Conservation (phyloP, 1,140 invertebrate species). For the Lepeophtheirus salmonis region DNA sequence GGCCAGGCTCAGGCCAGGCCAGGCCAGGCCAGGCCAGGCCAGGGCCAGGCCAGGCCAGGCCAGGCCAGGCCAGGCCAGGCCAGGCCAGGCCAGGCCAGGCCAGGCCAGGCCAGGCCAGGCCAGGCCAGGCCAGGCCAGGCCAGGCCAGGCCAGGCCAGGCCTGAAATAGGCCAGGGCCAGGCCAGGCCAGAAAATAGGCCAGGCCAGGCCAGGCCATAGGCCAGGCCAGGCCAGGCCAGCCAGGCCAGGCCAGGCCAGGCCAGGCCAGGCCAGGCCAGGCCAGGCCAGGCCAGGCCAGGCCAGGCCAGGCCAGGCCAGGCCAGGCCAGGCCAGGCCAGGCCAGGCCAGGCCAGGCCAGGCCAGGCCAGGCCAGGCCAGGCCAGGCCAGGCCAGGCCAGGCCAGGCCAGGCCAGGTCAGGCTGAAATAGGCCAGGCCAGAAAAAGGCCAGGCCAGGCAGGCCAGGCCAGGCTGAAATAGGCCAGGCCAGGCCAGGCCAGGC, state of each 20-base stretch:
- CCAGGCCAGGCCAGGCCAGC: slow-evolving; percentile 23
- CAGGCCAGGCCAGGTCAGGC: slow-evolving; percentile 21
- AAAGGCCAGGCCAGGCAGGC: slow-evolving; percentile 22
- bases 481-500: slow-evolving; percentile 22
- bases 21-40: slow-evolving; percentile 21
- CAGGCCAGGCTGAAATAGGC: slow-evolving; percentile 22
- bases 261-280: slow-evolving; percentile 23
- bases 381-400: slow-evolving; percentile 23
- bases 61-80: slow-evolving; percentile 23
- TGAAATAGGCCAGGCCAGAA: slow-evolving; percentile 22
- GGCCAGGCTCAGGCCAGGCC: slow-evolving; percentile 23
- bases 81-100: slow-evolving; percentile 23
- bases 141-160: slow-evolving; percentile 22
- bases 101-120: slow-evolving; percentile 22
- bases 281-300: slow-evolving; percentile 22
- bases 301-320: slow-evolving; percentile 23
- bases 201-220: slow-evolving; percentile 23
- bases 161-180: slow-evolving; percentile 21
- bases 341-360: slow-evolving; percentile 23
- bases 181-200: slow-evolving; percentile 21
- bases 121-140: slow-evolving; percentile 23
- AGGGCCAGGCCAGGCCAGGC: slow-evolving; percentile 23
- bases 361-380: slow-evolving; percentile 22
- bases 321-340: slow-evolving; percentile 22
- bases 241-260: slow-evolving; percentile 23